Percentiles rank a stretch among this genome's conserved stretches.
Evolutionary conservation across 1,140 invertebrate species (phyloP).

Genomic region (Contarinia nasturtii): DNA sequence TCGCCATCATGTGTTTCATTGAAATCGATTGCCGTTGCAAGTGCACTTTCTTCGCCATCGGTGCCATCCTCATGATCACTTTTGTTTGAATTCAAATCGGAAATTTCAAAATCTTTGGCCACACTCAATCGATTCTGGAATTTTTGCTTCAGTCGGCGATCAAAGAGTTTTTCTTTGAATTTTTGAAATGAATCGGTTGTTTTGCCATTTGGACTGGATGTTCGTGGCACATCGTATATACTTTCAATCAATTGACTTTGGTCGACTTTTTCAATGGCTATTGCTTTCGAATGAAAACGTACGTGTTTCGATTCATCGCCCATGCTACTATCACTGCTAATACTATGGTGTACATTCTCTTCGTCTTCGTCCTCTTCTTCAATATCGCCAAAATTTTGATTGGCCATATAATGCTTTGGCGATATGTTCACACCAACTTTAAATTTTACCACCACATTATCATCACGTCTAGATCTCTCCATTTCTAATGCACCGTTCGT

Average conservation of each 20-base stretch:
- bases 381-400: neutral
- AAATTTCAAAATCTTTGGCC: neutral
- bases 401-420: neutral
- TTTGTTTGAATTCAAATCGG: neutral
- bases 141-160: slow-evolving; percentile 6
- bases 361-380: no score
- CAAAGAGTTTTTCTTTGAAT: neutral
- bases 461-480: slow-evolving; percentile 6
- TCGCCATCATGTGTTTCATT: slow-evolving; percentile 16
- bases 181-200: neutral
- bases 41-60: neutral
- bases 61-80: neutral
- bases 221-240: neutral
- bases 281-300: neutral
- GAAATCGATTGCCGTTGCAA: slow-evolving; percentile 10
- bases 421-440: neutral
- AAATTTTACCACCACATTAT: slow-evolving; percentile 7
- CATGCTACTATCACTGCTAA: neutral
- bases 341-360: no score
- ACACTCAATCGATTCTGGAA: neutral
- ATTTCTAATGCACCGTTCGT: neutral
- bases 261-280: neutral
- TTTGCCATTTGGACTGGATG: neutral
- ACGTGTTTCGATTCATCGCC: neutral
- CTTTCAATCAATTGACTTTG: neutral